Conservation (phyloP, 2,113 vertebrate species). For the Ursus arctos region DNA sequence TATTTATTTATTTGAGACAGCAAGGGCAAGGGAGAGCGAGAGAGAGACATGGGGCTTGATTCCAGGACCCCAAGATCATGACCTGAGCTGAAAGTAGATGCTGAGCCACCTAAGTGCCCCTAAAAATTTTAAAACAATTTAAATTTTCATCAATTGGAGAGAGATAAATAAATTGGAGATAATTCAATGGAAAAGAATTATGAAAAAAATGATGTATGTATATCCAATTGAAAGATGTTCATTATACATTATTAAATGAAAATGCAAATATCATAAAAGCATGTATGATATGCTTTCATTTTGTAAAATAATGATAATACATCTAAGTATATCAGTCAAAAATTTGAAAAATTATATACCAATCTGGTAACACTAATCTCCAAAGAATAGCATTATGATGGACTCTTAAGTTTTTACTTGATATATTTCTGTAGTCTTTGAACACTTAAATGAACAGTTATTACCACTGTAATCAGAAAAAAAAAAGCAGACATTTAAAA, state of each 20-base stretch:
- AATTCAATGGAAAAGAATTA: slow-evolving; percentile 14
- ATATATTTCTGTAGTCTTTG: slow-evolving; percentile 33
- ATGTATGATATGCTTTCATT: slow-evolving; percentile 11
- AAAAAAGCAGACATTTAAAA: neutral
- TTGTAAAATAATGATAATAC: slow-evolving; percentile 23
- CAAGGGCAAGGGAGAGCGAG: neutral
- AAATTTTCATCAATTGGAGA: slow-evolving; percentile 15
- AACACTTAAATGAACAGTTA: slow-evolving; percentile 4
- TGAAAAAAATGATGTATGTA: slow-evolving; percentile 32
- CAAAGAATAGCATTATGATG: neutral
- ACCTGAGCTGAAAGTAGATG: neutral
- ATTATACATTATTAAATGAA: slow-evolving; percentile 29
- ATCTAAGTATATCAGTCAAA: slow-evolving; percentile 17
- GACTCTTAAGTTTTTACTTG: slow-evolving; percentile 13
- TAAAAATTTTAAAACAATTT: slow-evolving; percentile 30
- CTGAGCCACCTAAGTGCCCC: neutral
- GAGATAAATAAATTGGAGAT: neutral
- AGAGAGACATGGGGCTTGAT: neutral
- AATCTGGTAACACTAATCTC: neutral
- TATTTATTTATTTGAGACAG: neutral
- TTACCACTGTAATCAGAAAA: slow-evolving; percentile 15
- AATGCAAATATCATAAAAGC: slow-evolving; percentile 9
- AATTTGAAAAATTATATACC: slow-evolving; percentile 17
- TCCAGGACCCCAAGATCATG: neutral
- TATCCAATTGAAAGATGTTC: neutral